These are phyloP conservation scores for Tetranychus piercei DNA, from an alignment of 2,888 invertebrate species.

Conservation along the genomic window DNA sequence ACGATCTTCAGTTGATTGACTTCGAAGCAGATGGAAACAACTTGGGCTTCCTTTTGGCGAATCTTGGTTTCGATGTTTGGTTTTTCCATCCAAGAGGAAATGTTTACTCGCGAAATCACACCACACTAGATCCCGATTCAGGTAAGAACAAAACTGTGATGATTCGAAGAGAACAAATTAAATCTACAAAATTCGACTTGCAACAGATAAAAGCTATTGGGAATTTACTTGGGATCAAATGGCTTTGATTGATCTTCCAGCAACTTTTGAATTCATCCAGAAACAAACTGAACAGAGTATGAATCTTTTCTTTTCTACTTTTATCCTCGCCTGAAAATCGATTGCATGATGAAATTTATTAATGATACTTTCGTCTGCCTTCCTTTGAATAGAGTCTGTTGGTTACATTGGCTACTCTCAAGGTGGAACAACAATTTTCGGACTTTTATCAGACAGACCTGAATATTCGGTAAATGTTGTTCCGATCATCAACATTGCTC, in stretches of 20 bases:
- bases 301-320: not conserved
- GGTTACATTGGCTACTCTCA: constrained; percentile 6
- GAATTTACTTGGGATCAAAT: not conserved
- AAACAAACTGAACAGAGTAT: not conserved
- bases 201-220: not conserved
- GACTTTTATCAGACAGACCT: not conserved
- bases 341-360: not conserved
- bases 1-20: not conserved
- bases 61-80: not conserved
- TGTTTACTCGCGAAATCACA: not conserved
- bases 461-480: not conserved
- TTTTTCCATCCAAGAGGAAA: not conserved
- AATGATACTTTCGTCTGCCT: not conserved
- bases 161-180: not conserved
- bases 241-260: not conserved
- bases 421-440: not conserved
- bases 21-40: not conserved
- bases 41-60: not conserved
- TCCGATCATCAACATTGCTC: not conserved
- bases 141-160: not conserved
- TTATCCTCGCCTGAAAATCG: not conserved
- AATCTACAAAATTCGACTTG: not conserved
- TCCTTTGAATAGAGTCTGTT: not conserved
- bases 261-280: not conserved
- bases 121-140: not conserved